Evolutionary conservation across 2,888 invertebrate species (phyloP).

Genomic region (Xestia rhomboidea): DNA sequence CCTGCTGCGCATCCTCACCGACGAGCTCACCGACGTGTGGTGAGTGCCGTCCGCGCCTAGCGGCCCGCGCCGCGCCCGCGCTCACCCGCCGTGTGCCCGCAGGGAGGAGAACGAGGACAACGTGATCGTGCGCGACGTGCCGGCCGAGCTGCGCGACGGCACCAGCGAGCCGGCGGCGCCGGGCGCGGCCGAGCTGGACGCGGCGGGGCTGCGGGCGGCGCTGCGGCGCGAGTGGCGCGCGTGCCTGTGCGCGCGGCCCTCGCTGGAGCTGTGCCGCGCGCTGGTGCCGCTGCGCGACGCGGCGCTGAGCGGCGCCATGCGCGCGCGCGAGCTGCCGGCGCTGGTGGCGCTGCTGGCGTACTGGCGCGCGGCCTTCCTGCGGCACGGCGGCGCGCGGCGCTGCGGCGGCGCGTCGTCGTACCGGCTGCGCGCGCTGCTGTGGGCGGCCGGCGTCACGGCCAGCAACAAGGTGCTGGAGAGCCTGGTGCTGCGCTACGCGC

Average conservation of each 20-base stretch:
- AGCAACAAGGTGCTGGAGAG: constrained; percentile 94
- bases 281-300: constrained; percentile 93
- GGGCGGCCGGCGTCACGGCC: constrained; percentile 92
- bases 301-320: constrained; percentile 92
- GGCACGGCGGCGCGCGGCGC: constrained; percentile 75
- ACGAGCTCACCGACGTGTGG: constrained; percentile 94
- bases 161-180: constrained; percentile 18
- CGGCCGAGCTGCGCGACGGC: constrained; percentile 37
- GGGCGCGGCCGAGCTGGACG: constrained; percentile 59
- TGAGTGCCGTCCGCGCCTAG: constrained; percentile 70
- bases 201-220: constrained; percentile 59
- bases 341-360: constrained; percentile 91
- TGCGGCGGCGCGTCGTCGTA: constrained; percentile 81
- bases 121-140: constrained; percentile 4
- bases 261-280: constrained; percentile 92
- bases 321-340: constrained; percentile 90
- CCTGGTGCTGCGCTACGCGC: constrained; percentile 92
- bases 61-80: constrained; percentile 83
- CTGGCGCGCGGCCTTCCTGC: constrained; percentile 69
- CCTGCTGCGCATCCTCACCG: constrained; percentile 93
- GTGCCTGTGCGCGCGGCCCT: constrained; percentile 77
- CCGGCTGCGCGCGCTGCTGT: constrained; percentile 91
- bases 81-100: neutral
- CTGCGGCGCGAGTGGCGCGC: constrained; percentile 84
- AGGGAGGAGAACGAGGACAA: constrained; percentile 90